Base-by-base conservation (phyloP, 2,113 vertebrate species). In the Gila orcuttii region DNA sequence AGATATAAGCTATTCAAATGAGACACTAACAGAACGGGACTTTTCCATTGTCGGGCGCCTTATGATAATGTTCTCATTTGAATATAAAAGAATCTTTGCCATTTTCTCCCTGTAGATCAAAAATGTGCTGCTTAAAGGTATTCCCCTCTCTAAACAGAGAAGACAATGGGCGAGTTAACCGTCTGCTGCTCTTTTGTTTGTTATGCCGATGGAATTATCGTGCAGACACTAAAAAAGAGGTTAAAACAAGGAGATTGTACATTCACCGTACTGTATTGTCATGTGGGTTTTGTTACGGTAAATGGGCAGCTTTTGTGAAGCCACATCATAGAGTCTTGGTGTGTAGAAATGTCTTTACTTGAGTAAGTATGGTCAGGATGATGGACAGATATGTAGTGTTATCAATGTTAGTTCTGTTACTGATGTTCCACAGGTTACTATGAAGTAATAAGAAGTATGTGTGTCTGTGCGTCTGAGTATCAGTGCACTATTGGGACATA, bases 1-100 rank as follows among this genome's bases (percentile, higher is more conserved):
- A 96, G 95, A 96, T 95, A 94, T 95, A 89, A 95, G 91, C 91
- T 94, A 95, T 95, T 95, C 90, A 95, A 95, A 95, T 94, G 91
- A 96, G 94, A 93, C 87, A 90, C 92, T 93, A 92, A 95, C 92
- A 91, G 92, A 92, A 92, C 90, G 90, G 91, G 93, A 94, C 92
- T 92, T 84, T 92, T 90, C 91, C 90, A 94, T 86, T 90, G 93
- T 91, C 33, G 90, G 90, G 90, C 92, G 93, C 94, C 93, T 94
- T 94, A 94, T 95, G 94, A 93, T 95, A 95, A 95, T 95, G 92
- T 93, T 91, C 94, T 95, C 92, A 95, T 95, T 95, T 94, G 91
- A 95, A 95, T 95, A 94, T 94, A 93, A 95, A 95, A 95, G 92
- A 93, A 92, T 92, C 89, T 86, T 80, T 93, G 57, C 28, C 90